phyloP scores from a whole-genome alignment of 2,113 vertebrate species.

The Hassar affinis region DNA sequence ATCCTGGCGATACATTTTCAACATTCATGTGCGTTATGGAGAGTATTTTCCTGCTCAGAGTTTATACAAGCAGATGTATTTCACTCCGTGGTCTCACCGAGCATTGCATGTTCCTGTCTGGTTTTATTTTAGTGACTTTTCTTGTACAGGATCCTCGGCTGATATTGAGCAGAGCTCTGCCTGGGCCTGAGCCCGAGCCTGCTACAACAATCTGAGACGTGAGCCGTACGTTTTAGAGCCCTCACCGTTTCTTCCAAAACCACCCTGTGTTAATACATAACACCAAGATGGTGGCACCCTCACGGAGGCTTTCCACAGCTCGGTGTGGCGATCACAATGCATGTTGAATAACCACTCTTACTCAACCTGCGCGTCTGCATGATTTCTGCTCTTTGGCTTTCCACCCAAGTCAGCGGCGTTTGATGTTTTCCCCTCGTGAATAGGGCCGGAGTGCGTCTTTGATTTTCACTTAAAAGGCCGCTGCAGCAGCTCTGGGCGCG shows the following conservation, averaged over 20 bases:
- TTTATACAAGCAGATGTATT: slow-evolving; percentile 12
- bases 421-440: neutral
- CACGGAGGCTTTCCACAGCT: slow-evolving; percentile 6
- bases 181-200: slow-evolving; percentile 13
- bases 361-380: neutral
- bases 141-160: slow-evolving; percentile 17
- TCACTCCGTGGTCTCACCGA: slow-evolving; percentile 13
- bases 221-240: slow-evolving; percentile 6
- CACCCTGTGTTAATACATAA: slow-evolving; percentile 19
- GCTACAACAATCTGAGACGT: neutral
- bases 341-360: neutral
- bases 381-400: neutral
- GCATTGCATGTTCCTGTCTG: slow-evolving; percentile 12
- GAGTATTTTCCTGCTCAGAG: neutral
- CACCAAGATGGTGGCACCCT: slow-evolving; percentile 12
- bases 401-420: neutral
- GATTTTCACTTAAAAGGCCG: slow-evolving; percentile 49
- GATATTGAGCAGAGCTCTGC: slow-evolving; percentile 1
- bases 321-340: slow-evolving; percentile 3
- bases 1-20: neutral
- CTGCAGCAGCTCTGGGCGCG: slow-evolving; percentile 11
- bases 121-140: slow-evolving; percentile 37
- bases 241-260: slow-evolving; percentile 12
- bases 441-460: slow-evolving; percentile 29
- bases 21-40: neutral